phyloP scores from a whole-genome alignment of 2,113 vertebrate species.

The Uropsilus gracilis region DNA sequence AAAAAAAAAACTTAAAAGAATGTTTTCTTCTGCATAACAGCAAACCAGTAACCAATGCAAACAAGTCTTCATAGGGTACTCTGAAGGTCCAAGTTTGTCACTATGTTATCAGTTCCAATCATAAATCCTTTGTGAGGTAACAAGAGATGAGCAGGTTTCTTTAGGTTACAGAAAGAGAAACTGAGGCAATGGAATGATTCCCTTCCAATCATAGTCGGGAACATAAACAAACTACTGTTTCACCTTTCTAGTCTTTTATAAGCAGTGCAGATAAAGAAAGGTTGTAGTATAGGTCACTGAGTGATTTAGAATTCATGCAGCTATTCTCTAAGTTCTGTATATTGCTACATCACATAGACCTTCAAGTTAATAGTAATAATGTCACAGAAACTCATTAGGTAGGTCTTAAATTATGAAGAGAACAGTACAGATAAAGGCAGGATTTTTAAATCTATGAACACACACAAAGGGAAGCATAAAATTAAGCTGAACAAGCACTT shows the following conservation, averaged over 20 bases:
- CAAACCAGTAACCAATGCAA: not conserved
- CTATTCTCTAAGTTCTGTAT: not conserved
- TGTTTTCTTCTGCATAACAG: not conserved
- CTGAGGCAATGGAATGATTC: not conserved
- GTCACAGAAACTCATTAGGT: not conserved
- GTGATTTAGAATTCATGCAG: not conserved
- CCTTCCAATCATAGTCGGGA: not conserved
- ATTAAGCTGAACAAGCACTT: slow-evolving; percentile 19
- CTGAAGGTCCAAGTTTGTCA: not conserved
- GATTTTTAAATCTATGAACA: not conserved
- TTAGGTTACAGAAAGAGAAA: not conserved
- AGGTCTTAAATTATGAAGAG: not conserved
- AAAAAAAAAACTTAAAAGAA: not conserved
- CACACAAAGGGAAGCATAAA: not conserved
- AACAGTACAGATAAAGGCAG: not conserved
- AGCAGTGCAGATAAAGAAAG: not conserved
- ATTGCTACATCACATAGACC: not conserved
- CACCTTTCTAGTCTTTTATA: not conserved
- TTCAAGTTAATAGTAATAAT: not conserved
- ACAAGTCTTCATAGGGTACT: not conserved
- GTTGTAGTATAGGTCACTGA: not conserved
- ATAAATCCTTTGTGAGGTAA: not conserved
- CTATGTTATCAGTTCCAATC: not conserved
- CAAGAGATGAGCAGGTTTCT: not conserved
- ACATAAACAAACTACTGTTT: not conserved